Evolutionary conservation across 2,888 invertebrate genomes (phyloP).

Genomic region (Petrophora chlorosata): DNA sequence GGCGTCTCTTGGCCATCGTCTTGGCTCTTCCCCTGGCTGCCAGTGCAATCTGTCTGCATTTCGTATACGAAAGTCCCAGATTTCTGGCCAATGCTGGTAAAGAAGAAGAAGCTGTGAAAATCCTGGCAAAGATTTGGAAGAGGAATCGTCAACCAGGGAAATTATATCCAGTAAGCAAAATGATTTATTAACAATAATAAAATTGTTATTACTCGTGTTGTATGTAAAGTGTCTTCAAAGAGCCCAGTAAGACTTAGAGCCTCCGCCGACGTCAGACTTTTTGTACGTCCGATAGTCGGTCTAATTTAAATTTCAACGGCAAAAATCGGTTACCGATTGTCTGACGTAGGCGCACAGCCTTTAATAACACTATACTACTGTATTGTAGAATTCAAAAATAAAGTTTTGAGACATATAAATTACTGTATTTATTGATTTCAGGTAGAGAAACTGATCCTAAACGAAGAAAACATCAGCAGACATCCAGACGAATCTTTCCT

Average conservation of each 20-base stretch:
- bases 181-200: background rate
- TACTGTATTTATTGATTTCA: constrained; percentile 18
- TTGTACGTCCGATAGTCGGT: too few species aligned
- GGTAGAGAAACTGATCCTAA: constrained; percentile 47
- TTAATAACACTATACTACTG: too few species aligned
- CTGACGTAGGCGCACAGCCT: too few species aligned
- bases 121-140: constrained; percentile 81
- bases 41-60: constrained; percentile 79
- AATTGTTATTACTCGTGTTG: background rate
- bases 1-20: constrained; percentile 54
- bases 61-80: constrained; percentile 88
- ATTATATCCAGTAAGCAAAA: constrained; percentile 36
- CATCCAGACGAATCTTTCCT: constrained; percentile 51
- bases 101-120: constrained; percentile 81
- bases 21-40: constrained; percentile 79
- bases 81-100: constrained; percentile 85
- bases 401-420: too few species aligned
- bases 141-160: constrained; percentile 68
- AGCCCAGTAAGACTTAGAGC: too few species aligned
- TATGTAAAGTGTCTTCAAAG: too few species aligned
- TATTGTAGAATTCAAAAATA: too few species aligned
- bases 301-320: too few species aligned
- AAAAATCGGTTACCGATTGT: too few species aligned
- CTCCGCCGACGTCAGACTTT: too few species aligned
- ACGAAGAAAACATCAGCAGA: constrained; percentile 41